Percentiles rank a stretch among this genome's conserved stretches.
phyloP scores from a whole-genome alignment of 2,888 invertebrate genomes.

The Hybos culiciformis region DNA sequence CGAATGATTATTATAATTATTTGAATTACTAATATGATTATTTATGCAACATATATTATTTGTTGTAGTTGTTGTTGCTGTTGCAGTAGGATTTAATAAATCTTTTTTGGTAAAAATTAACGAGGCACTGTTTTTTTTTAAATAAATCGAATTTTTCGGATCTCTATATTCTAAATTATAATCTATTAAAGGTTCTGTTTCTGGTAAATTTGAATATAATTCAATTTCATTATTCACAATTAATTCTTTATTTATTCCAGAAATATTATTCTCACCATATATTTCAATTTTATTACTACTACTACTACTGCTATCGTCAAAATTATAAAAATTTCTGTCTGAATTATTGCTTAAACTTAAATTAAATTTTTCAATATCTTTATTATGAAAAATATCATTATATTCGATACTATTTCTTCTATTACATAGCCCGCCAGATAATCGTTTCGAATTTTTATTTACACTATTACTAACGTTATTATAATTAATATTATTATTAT shows the following conservation, averaged over 20 bases:
- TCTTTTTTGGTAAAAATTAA: constrained; percentile 34
- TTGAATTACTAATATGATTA: neutral
- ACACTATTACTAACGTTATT: neutral
- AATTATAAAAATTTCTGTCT: neutral
- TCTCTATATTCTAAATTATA: constrained; percentile 24
- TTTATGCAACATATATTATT: neutral
- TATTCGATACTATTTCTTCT: too few species aligned
- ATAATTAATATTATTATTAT: neutral
- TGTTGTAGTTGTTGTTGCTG: constrained; percentile 4
- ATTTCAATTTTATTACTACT: too few species aligned
- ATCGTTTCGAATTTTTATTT: neutral
- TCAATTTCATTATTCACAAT: neutral
- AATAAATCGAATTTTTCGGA: constrained; percentile 28
- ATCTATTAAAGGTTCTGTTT: constrained; percentile 31
- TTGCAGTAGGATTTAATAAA: too few species aligned
- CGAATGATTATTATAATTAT: neutral
- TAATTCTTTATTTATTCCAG: neutral
- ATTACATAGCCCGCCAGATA: too few species aligned
- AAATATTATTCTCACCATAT: too few species aligned
- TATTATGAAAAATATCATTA: neutral
- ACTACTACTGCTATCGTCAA: too few species aligned
- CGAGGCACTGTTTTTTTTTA: constrained; percentile 32
- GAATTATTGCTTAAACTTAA: neutral
- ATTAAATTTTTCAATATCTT: neutral
- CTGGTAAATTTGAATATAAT: constrained; percentile 23